A percentile compares a stretch with the other conserved stretches of the same genome.
Conservation (phyloP, 2,113 vertebrate genomes). For the Ifrita kowaldi region DNA sequence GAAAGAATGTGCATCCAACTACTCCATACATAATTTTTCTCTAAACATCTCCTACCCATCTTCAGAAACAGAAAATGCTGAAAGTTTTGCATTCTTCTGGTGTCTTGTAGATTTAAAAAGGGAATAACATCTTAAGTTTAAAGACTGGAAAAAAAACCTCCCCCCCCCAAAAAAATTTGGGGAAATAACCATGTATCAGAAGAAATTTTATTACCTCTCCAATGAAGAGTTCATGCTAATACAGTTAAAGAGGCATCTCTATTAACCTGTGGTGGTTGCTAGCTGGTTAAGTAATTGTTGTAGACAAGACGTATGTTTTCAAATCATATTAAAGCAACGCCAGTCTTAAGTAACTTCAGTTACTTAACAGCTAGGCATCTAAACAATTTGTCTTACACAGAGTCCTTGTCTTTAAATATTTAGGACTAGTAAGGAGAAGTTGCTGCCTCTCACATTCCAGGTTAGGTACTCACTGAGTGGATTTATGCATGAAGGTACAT, state of each 20-base stretch:
- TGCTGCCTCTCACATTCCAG: neutral
- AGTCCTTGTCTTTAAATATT: neutral
- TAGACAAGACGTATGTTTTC: neutral
- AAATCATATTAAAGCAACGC: neutral
- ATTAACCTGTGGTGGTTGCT: neutral
- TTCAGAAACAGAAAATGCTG: neutral
- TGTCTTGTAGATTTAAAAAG: neutral
- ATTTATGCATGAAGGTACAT: neutral
- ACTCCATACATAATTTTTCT: neutral
- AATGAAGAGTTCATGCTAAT: neutral
- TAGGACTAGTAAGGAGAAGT: neutral
- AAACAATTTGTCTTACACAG: neutral
- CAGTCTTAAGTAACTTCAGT: neutral
- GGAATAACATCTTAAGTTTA: neutral
- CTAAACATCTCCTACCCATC: neutral
- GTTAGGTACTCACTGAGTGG: neutral
- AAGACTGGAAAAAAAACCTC: neutral
- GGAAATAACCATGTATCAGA: neutral
- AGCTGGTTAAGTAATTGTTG: neutral
- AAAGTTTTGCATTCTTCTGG: neutral
- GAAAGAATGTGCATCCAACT: neutral
- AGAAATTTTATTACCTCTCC: neutral
- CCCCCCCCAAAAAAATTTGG: accelerated
- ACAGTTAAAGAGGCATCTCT: neutral
- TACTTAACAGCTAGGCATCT: neutral